phyloP scores from a whole-genome alignment of 2,113 vertebrate species.

The Jaculus jaculus region DNA sequence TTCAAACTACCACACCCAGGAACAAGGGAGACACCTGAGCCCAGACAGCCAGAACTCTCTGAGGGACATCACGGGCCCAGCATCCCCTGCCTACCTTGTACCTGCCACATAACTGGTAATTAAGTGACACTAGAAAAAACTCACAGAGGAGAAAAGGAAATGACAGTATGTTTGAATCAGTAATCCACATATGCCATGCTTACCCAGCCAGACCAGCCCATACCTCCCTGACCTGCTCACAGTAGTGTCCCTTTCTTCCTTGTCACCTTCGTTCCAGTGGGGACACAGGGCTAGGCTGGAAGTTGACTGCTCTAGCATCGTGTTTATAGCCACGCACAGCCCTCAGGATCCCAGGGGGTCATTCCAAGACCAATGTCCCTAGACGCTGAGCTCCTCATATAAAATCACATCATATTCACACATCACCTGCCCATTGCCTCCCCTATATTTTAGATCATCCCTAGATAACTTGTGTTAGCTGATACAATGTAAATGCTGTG shows the following conservation, averaged over 20 bases:
- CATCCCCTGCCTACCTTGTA: neutral
- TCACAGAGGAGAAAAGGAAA: neutral
- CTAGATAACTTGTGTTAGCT: no score
- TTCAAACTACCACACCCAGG: no score
- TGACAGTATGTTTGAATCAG: neutral
- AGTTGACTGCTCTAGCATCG: neutral
- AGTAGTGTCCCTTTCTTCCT: neutral
- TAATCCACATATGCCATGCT: rapidly evolving
- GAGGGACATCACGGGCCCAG: neutral
- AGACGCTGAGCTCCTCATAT: neutral
- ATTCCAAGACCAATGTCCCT: neutral
- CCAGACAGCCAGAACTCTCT: neutral
- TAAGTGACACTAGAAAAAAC: neutral
- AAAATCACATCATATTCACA: neutral
- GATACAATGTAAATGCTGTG: neutral
- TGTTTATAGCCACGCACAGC: neutral
- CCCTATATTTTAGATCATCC: neutral
- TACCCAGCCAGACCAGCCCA: rapidly evolving
- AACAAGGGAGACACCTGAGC: neutral
- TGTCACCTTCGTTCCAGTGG: neutral
- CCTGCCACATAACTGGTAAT: neutral
- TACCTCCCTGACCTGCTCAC: no score
- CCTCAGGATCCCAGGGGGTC: neutral
- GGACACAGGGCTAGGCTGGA: neutral
- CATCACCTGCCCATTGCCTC: neutral